Conservation (phyloP, 2,797 vertebrate genomes). For the Tamandua tetradactyla region DNA sequence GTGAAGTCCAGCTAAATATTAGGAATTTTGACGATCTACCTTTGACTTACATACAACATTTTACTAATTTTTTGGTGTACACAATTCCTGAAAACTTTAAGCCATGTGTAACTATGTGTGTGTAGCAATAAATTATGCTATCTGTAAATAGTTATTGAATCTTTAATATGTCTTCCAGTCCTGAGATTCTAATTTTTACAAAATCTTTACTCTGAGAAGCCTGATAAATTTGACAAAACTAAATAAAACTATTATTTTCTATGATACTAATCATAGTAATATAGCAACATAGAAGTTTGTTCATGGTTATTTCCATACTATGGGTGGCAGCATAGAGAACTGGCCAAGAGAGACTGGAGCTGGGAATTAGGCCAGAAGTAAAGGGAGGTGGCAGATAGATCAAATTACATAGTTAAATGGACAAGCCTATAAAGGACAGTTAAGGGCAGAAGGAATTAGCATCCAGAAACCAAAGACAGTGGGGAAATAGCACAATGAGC, state of each 20-base stretch:
- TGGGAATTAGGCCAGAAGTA: not conserved
- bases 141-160: not conserved
- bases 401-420: not conserved
- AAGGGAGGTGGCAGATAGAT: not conserved
- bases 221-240: not conserved
- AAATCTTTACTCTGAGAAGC: not conserved
- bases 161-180: not conserved
- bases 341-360: not conserved
- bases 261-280: not conserved
- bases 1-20: not conserved
- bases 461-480: not conserved
- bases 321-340: not conserved
- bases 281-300: not conserved
- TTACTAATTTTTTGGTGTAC: not conserved
- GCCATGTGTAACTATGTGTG: rapidly evolving
- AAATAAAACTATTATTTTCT: not conserved
- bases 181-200: not conserved
- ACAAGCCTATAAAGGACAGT: not conserved
- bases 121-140: not conserved
- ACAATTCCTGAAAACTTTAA: not conserved
- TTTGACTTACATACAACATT: too few relatives aligned
- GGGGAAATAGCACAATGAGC: not conserved
- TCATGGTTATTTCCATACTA: not conserved
- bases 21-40: not conserved
- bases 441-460: not conserved